A percentile compares a stretch with the other conserved stretches of the same genome.
phyloP scores from a whole-genome alignment of 2,797 vertebrate genomes.

The Danionella dracula region DNA sequence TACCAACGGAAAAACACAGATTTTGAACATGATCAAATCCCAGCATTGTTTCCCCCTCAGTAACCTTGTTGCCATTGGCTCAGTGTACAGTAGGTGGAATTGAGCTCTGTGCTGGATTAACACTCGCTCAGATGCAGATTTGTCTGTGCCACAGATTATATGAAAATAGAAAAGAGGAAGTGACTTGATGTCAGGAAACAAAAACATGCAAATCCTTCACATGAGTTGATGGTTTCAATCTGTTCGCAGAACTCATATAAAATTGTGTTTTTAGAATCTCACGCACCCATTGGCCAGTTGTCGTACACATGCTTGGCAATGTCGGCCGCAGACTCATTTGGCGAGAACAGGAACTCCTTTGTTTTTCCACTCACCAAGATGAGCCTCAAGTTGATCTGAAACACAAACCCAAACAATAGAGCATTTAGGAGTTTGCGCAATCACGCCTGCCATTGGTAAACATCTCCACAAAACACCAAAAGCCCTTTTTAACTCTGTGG shows the following conservation, averaged over 20 bases:
- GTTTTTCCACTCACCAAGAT: slow-evolving; percentile 97
- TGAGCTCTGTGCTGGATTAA: slow-evolving; percentile 12
- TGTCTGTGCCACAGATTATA: slow-evolving; percentile 22
- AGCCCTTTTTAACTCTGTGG: not conserved
- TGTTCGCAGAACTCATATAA: not conserved
- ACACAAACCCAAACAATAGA: slow-evolving; percentile 40
- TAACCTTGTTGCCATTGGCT: slow-evolving; percentile 4
- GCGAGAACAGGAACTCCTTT: slow-evolving; percentile 96
- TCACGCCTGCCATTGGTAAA: not conserved
- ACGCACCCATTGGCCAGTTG: slow-evolving; percentile 98
- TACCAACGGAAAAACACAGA: no score
- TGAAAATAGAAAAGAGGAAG: not conserved
- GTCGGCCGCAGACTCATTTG: slow-evolving; percentile 91
- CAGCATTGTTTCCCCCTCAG: not conserved
- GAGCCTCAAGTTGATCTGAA: slow-evolving; percentile 94
- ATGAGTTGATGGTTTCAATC: not conserved
- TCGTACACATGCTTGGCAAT: slow-evolving; percentile 97
- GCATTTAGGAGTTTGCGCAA: not conserved
- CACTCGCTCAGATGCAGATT: slow-evolving; percentile 4
- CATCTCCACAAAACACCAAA: not conserved
- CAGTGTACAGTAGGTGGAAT: no score
- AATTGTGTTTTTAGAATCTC: not conserved
- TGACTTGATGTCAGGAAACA: not conserved
- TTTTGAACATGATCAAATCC: no score
- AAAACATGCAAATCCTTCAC: not conserved